Conservation (phyloP, 2,113 vertebrate species). For the Azemiops feae region DNA sequence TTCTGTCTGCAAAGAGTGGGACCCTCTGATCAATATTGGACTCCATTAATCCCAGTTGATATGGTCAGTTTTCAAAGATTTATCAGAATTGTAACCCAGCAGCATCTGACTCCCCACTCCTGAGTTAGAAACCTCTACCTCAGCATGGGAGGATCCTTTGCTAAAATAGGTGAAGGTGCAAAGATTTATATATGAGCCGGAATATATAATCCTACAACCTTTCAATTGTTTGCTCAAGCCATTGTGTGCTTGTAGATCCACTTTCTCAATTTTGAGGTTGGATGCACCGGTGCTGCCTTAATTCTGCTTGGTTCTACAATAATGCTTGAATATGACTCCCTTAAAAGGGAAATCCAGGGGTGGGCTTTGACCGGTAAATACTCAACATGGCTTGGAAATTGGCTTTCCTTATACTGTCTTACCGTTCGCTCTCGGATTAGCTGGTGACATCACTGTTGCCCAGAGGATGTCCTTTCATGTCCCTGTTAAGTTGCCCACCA, state of each 20-base stretch:
- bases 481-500: neutral
- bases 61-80: neutral
- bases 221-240: neutral
- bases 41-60: neutral
- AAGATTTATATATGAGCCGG: neutral
- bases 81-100: neutral
- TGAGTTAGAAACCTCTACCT: neutral
- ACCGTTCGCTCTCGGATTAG: neutral
- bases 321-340: neutral
- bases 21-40: neutral
- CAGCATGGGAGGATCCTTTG: neutral
- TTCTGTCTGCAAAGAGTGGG: neutral
- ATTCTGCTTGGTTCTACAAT: neutral
- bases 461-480: neutral
- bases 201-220: neutral
- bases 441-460: too few species aligned
- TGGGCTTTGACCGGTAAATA: neutral
- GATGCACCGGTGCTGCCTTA: neutral
- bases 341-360: neutral
- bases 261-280: neutral
- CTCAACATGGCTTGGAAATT: neutral
- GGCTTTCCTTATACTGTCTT: neutral
- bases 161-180: neutral
- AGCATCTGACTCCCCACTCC: neutral
- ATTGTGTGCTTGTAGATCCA: neutral